Conservation (phyloP, 2,113 vertebrate species). For the Muntiacus reevesi region DNA sequence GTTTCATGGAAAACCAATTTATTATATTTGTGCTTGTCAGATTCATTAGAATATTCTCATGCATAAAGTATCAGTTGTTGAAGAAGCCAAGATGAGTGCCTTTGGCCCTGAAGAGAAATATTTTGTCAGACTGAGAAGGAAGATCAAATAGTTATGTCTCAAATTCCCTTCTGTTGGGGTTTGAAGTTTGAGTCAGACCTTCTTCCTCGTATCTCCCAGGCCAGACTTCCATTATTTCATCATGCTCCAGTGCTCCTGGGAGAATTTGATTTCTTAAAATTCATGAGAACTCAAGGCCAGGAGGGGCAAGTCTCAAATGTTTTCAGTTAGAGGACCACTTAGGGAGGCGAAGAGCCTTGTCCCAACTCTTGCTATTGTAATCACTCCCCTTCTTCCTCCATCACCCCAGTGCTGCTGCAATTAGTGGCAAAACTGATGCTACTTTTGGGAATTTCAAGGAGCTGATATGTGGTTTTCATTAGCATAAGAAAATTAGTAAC, state of each 20-base stretch:
- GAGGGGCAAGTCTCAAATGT: slow-evolving; percentile 38
- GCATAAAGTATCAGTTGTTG: slow-evolving; percentile 27
- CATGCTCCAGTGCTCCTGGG: not conserved
- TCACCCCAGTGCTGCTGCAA: not conserved
- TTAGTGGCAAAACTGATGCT: slow-evolving; percentile 61
- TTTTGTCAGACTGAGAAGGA: slow-evolving; percentile 49
- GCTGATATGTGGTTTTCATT: slow-evolving; percentile 66
- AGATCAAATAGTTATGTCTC: slow-evolving; percentile 50
- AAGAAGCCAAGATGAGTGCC: not conserved
- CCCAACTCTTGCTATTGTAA: slow-evolving; percentile 21
- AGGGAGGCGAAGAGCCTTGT: not conserved
- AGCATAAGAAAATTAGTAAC: slow-evolving; percentile 67
- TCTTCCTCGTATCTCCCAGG: slow-evolving; percentile 21
- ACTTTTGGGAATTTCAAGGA: slow-evolving; percentile 57
- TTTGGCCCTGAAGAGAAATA: slow-evolving; percentile 42
- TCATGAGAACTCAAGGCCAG: slow-evolving; percentile 44
- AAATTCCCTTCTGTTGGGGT: slow-evolving; percentile 51
- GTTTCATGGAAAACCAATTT: slow-evolving; percentile 33
- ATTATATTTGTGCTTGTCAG: slow-evolving; percentile 40
- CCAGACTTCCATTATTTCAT: slow-evolving; percentile 42
- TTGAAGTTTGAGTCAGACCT: slow-evolving; percentile 43
- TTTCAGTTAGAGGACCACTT: slow-evolving; percentile 53
- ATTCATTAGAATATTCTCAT: slow-evolving; percentile 53
- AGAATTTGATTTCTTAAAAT: slow-evolving; percentile 60
- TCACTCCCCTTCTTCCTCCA: not conserved